Evolutionary conservation across 2,888 invertebrate genomes (phyloP), one percentile per base, ranked within the genome.

Genomic region (Lasioglossum figueresi): DNA sequence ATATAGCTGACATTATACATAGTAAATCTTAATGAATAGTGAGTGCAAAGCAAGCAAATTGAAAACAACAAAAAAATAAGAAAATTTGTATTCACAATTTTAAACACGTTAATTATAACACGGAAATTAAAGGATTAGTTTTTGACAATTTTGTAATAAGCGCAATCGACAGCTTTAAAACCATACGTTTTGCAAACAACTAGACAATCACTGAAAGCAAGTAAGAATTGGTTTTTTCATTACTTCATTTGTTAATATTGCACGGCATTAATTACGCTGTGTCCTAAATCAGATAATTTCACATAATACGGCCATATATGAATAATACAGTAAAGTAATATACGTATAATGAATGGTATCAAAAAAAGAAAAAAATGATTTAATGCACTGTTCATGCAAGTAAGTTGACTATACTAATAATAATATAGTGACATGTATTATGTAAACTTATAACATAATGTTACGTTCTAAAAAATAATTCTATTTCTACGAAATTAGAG

Each of bases 401-500:
- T 77, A 75, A n/a, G 45, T 77, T 48, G n/a, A 76, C 80, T 84
- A 86, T 72, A 43, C 31, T 48, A 66, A 77, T 76, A 59, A 84
- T 19, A 63, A 68, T 66, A 52, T 74, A 79, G 66, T 19, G 72
- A 74, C 77, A 70, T 71, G 59, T 66, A 66, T 80, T 80, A 74
- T 76, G 59, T 40, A 14, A 70, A 70, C 40, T 70, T 70, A 34
- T 68, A 68, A 37, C 37, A 68, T 37, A 80, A 76, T 31, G 80
- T 72, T 83, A 80, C 23, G 14, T 74, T 80, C 77, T 82, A 89
- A 82, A 43, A 73, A 82, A 77, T 75, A 80, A 77, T 63, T 85
- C 91, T 91, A 93, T 85, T 88, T 90, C 91, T 93, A 93, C 88
- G 86, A 91, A 70, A 91, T 91, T 82, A 90, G 90, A 93, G 89